Conservation (phyloP, 2,113 vertebrate species). For the Hassar affinis region DNA sequence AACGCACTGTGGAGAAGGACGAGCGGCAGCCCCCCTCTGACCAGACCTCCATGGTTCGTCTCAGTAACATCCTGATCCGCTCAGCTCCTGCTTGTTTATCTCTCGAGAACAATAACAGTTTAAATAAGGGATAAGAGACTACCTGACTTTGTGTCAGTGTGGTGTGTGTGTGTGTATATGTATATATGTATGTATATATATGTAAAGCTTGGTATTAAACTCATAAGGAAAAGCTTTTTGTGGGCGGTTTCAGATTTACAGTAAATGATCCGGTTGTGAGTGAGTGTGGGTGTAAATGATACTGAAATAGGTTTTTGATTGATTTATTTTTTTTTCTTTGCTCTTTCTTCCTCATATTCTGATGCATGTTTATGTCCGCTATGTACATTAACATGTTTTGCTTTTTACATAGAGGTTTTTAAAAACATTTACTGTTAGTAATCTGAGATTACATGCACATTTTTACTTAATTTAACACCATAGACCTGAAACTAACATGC, state of each 20-base stretch:
- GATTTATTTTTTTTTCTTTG: background rate
- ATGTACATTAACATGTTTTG: background rate
- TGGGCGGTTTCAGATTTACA: background rate
- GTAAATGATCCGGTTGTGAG: background rate
- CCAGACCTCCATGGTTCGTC: slow-evolving; percentile 83
- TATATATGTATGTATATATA: too few relatives aligned
- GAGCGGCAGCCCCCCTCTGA: slow-evolving; percentile 82
- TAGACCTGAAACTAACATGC: too few relatives aligned
- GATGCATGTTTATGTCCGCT: background rate
- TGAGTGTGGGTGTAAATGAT: background rate
- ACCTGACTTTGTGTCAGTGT: background rate
- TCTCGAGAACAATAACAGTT: background rate
- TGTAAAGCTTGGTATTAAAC: background rate
- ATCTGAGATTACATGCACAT: too few relatives aligned
- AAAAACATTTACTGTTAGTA: too few relatives aligned
- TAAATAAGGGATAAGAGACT: background rate
- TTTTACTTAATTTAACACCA: too few relatives aligned
- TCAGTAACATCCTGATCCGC: background rate
- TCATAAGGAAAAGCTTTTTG: background rate
- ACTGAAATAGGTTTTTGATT: background rate
- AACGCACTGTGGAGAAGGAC: slow-evolving; percentile 90
- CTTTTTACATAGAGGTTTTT: too few relatives aligned
- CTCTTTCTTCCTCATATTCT: background rate
- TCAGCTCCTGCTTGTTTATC: background rate
- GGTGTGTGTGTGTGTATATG: too few relatives aligned